A percentile compares a stretch with the other conserved stretches of the same genome.
phyloP scores from a whole-genome alignment of 2,113 vertebrate species.

The Fregata magnificens region DNA sequence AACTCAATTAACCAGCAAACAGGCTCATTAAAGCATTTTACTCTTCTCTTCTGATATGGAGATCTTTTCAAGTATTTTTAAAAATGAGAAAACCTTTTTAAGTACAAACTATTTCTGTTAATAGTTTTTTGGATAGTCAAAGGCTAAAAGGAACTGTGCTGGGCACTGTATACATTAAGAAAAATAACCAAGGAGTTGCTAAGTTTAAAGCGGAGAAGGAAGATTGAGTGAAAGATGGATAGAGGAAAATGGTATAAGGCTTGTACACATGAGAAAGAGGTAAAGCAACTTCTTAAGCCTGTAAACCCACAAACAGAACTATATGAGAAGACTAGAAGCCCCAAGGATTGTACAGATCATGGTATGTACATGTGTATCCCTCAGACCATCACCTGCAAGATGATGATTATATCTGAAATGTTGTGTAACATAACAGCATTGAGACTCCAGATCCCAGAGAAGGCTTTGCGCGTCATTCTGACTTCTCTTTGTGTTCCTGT shows the following conservation, averaged over 20 bases:
- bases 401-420: not conserved
- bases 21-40: not conserved
- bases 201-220: not conserved
- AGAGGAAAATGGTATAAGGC: not conserved
- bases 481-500: not conserved
- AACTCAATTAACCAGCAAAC: conserved; percentile 5
- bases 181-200: not conserved
- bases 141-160: not conserved
- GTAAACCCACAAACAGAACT: not conserved
- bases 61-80: not conserved
- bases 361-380: not conserved
- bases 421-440: not conserved
- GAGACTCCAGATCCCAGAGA: not conserved
- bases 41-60: not conserved
- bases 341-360: not conserved
- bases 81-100: not conserved
- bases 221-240: not conserved
- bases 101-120: not conserved
- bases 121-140: not conserved
- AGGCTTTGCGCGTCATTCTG: not conserved
- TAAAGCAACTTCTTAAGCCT: not conserved
- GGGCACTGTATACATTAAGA: not conserved
- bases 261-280: not conserved
- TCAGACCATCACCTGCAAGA: not conserved
- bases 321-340: not conserved